Evolutionary conservation across 2,888 invertebrate genomes (phyloP), one percentile per base, ranked within the genome.

Genomic region (Ochropleura leucogaster): DNA sequence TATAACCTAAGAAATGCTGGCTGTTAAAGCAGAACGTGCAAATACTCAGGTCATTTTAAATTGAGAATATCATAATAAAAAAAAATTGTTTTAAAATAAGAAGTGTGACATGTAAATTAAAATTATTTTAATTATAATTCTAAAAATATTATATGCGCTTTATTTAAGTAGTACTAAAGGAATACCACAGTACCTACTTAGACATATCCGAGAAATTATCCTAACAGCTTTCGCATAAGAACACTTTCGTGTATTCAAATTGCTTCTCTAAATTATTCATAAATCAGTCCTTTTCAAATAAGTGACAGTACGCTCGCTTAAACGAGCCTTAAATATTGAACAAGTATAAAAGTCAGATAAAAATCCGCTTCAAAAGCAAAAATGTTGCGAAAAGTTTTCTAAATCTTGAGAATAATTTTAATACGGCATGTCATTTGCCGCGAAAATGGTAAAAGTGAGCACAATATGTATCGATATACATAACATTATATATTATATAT

Each of bases 241-340:
- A 30, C 2, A 44, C 14, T 63, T 63, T 46, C n/a, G 10, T 14
- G 16, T 59, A 81, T 55, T 40, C 60, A 63, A 68, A 78, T 47
- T 1, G 10, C 5, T 30, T 42, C 12, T 16, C 55, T 46, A 51
- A 65, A 60, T 82, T 63, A 82, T 78, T 78, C 55, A 78, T 63
- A 63, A 42, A 40, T 46, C 53, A 12, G 47, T 9, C 18, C 8
- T 6, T 63, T 51, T 3, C 1, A 49, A 51, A 82, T n/a, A 77
- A 66, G 12, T 55, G 67, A 51, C 64, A 59, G 55, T 40, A 59
- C n/a, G 46, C 63, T 57, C 46, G 18, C 47, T 6, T 76, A 66
- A 76, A 42, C 8, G 63, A 20, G 40, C 40, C 40, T 44, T 69
- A 69, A 78, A 78, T 69, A 68, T 83, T 77, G n/a, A 68, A 69